These are phyloP conservation scores for Colletes gigas DNA, from an alignment of 1,140 invertebrate genomes.

Conservation along the genomic window DNA sequence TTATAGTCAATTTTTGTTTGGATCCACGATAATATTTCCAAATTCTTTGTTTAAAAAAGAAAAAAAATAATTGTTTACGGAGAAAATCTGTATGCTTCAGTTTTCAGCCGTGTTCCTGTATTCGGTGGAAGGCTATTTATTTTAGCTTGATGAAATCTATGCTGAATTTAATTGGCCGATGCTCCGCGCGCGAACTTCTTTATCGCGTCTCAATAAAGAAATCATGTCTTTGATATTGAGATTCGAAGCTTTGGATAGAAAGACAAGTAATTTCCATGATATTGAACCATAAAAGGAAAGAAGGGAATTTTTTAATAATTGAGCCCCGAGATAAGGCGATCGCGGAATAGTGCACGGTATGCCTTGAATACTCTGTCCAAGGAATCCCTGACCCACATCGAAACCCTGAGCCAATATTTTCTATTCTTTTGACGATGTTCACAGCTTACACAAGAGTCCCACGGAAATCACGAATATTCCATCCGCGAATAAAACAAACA, in stretches of 20 bases:
- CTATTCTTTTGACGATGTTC: slow-evolving; percentile 51
- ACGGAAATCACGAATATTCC: slow-evolving; percentile 52
- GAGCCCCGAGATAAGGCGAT: slow-evolving; percentile 52
- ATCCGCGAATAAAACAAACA: not conserved
- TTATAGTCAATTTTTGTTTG: no score
- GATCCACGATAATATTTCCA: no score
- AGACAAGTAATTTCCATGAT: slow-evolving; percentile 65
- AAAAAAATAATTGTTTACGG: slow-evolving; percentile 19
- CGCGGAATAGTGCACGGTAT: slow-evolving; percentile 54
- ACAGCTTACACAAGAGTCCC: slow-evolving; percentile 45
- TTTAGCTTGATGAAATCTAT: slow-evolving; percentile 44
- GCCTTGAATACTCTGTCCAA: slow-evolving; percentile 60
- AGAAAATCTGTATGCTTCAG: not conserved
- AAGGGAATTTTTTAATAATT: slow-evolving; percentile 67
- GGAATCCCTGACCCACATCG: slow-evolving; percentile 61
- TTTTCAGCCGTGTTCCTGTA: not conserved
- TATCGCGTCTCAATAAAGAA: slow-evolving; percentile 44
- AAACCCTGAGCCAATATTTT: slow-evolving; percentile 60
- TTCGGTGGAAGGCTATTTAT: slow-evolving; percentile 15
- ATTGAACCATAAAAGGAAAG: slow-evolving; percentile 55
- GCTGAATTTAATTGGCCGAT: slow-evolving; percentile 40
- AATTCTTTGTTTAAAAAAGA: no score
- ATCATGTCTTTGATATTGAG: slow-evolving; percentile 61
- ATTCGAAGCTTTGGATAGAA: slow-evolving; percentile 59
- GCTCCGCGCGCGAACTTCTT: slow-evolving; percentile 20